These are phyloP conservation scores for Heliothis virescens DNA, from an alignment of 1,140 invertebrate genomes.

Conservation along the genomic window DNA sequence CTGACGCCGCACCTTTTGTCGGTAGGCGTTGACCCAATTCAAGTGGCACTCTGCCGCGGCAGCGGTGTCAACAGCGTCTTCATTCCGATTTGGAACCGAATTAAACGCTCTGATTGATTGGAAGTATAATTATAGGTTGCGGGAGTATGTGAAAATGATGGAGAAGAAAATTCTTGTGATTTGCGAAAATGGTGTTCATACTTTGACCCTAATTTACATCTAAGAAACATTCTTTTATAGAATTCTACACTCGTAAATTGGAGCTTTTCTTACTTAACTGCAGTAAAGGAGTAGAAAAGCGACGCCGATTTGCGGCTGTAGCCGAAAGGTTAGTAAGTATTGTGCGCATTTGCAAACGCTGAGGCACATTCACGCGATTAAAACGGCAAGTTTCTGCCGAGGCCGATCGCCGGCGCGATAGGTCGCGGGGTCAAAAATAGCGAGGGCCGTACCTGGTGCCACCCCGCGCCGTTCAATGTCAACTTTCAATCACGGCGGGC, in stretches of 20 bases:
- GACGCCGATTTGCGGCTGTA: slow-evolving; percentile 63
- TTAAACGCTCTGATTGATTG: slow-evolving; percentile 40
- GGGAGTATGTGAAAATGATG: no score
- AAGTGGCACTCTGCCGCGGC: slow-evolving; percentile 74
- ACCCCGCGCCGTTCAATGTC: slow-evolving; percentile 79
- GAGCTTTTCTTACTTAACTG: slow-evolving; percentile 57
- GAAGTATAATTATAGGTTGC: neutral
- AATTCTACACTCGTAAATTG: slow-evolving; percentile 52
- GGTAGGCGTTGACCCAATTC: slow-evolving; percentile 82
- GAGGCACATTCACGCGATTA: slow-evolving; percentile 75
- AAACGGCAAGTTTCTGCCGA: slow-evolving; percentile 76
- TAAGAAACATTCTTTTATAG: no score
- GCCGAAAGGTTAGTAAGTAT: slow-evolving; percentile 62
- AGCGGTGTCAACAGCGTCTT: slow-evolving; percentile 71
- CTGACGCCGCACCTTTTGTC: slow-evolving; percentile 83
- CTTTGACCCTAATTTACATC: no score
- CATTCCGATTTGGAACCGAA: slow-evolving; percentile 62
- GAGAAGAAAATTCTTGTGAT: neutral
- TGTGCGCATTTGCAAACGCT: slow-evolving; percentile 72
- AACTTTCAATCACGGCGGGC: slow-evolving; percentile 81
- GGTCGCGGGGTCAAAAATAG: slow-evolving; percentile 82
- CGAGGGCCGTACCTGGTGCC: slow-evolving; percentile 81
- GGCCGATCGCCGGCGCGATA: slow-evolving; percentile 81
- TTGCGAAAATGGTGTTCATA: neutral
- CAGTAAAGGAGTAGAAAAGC: slow-evolving; percentile 55